These are phyloP conservation scores for Cataglyphis altisquamis DNA, from an alignment of 2,888 invertebrate genomes.

Conservation along the genomic window DNA sequence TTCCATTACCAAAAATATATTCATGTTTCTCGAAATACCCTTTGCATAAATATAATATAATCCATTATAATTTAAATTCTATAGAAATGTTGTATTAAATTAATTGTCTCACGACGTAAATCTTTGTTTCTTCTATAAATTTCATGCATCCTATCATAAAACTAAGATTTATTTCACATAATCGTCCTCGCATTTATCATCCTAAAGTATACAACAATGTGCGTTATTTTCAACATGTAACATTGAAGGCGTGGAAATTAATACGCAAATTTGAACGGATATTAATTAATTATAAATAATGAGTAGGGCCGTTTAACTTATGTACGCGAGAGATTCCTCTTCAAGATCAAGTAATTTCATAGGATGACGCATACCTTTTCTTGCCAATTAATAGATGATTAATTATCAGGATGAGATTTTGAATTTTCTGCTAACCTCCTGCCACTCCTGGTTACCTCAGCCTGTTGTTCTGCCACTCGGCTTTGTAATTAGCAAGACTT, in stretches of 20 bases:
- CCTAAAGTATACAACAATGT: slow-evolving; percentile 32
- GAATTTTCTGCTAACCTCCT: slow-evolving; percentile 75
- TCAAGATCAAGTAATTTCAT: slow-evolving; percentile 79
- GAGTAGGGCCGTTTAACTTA: slow-evolving; percentile 67
- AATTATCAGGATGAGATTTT: slow-evolving; percentile 83
- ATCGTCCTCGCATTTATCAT: slow-evolving; percentile 46
- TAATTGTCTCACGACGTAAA: slow-evolving; percentile 39
- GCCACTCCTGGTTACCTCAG: slow-evolving; percentile 51
- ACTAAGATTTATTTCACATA: slow-evolving; percentile 43
- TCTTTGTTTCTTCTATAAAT: slow-evolving; percentile 45
- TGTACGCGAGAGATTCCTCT: slow-evolving; percentile 57
- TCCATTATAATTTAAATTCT: slow-evolving; percentile 35
- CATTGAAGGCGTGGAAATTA: slow-evolving; percentile 50
- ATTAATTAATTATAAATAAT: slow-evolving; percentile 84
- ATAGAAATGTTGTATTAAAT: slow-evolving; percentile 37
- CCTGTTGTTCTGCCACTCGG: slow-evolving; percentile 55
- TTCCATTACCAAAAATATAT: not conserved
- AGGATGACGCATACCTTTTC: slow-evolving; percentile 82
- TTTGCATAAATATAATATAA: not conserved
- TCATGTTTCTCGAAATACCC: not conserved
- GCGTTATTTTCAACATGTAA: slow-evolving; percentile 39
- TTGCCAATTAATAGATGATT: slow-evolving; percentile 85
- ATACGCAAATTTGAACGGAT: slow-evolving; percentile 59
- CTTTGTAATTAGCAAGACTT: slow-evolving; percentile 53
- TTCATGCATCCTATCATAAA: slow-evolving; percentile 21